Percentiles rank a stretch among this genome's conserved stretches.
phyloP scores from a whole-genome alignment of 2,113 vertebrate genomes.

The Gorsachius goisagi region DNA sequence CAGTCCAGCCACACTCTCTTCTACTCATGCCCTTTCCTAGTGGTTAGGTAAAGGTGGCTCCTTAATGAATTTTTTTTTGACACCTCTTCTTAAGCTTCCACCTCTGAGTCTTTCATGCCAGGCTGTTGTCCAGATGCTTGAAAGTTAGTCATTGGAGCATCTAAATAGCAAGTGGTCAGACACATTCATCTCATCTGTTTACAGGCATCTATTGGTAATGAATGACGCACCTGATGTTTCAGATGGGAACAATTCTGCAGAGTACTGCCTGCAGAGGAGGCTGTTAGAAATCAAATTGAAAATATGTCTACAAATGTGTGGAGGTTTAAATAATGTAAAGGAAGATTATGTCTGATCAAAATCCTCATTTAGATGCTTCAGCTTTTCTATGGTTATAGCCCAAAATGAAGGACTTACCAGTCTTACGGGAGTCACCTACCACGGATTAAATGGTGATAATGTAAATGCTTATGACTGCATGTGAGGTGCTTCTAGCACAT shows the following conservation, averaged over 20 bases:
- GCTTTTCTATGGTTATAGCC: background rate
- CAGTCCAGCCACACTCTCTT: background rate
- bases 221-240: background rate
- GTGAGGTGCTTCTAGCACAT: background rate
- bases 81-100: background rate
- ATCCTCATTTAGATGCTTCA: background rate
- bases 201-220: background rate
- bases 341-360: background rate
- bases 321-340: background rate
- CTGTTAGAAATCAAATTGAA: background rate
- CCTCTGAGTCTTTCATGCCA: background rate
- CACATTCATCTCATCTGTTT: background rate
- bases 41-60: background rate
- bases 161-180: background rate
- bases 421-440: background rate
- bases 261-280: background rate
- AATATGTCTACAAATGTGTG: background rate
- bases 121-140: background rate
- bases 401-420: background rate
- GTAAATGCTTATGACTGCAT: slow-evolving; percentile 23
- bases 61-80: background rate
- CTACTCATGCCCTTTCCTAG: background rate
- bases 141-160: background rate
- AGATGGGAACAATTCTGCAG: background rate
- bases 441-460: background rate